phyloP scores from a whole-genome alignment of 2,888 invertebrate genomes.

The Drosophila vallismaia region DNA sequence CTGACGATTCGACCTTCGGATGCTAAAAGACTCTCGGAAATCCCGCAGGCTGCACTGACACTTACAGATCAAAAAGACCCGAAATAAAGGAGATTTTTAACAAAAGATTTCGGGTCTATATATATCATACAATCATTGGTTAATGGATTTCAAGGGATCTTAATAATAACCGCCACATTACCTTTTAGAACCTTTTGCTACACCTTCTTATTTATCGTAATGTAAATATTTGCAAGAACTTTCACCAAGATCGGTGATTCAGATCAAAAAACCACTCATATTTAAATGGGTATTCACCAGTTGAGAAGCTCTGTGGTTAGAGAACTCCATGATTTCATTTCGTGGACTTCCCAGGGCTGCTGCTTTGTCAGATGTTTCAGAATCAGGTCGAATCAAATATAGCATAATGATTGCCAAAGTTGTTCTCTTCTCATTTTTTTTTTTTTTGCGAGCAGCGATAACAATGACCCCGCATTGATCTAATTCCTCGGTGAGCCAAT shows the following conservation, averaged over 20 bases:
- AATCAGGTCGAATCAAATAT: slow-evolving; percentile 31
- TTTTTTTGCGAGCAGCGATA: background rate
- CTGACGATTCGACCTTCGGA: slow-evolving; percentile 38
- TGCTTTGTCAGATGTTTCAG: slow-evolving; percentile 15
- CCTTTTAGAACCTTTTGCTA: slow-evolving; percentile 7
- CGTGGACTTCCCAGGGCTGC: slow-evolving; percentile 39
- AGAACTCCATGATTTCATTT: slow-evolving; percentile 24
- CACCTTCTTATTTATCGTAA: slow-evolving; percentile 40
- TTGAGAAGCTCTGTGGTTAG: slow-evolving; percentile 29
- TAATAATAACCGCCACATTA: background rate
- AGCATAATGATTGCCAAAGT: slow-evolving; percentile 16
- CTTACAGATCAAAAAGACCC: background rate
- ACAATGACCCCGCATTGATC: slow-evolving; percentile 55
- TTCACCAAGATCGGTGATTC: slow-evolving; percentile 63
- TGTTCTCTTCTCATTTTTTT: no score
- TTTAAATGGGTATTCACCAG: slow-evolving; percentile 45
- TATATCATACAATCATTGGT: background rate
- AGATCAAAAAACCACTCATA: slow-evolving; percentile 32
- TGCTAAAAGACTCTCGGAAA: slow-evolving; percentile 6
- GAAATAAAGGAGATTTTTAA: background rate
- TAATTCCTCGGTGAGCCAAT: slow-evolving; percentile 60
- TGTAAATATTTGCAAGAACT: slow-evolving; percentile 57
- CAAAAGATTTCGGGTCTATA: slow-evolving; percentile 10
- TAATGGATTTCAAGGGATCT: background rate
- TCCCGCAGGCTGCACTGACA: slow-evolving; percentile 23